Evolutionary conservation across 2,113 vertebrate genomes (phyloP).

Genomic region (Calonectris borealis): DNA sequence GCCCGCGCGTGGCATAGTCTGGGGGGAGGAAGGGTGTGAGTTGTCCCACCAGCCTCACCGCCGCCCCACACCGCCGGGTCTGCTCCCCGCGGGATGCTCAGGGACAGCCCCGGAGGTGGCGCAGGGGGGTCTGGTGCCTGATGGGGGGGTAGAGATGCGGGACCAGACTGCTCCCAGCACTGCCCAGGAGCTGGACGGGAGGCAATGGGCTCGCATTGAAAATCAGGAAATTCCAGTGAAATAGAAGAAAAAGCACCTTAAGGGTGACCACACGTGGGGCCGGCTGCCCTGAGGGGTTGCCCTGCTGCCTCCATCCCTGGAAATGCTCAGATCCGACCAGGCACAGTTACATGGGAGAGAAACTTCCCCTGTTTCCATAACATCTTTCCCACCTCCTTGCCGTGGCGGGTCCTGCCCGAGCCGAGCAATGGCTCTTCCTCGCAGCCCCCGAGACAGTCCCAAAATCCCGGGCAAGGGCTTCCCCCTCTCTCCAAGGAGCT

Average conservation of each 20-base stretch:
- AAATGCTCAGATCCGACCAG: not conserved
- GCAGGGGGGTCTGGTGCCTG: not conserved
- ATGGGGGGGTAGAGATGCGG: not conserved
- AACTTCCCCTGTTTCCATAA: fast-evolving
- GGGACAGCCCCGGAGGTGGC: not conserved
- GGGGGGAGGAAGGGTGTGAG: not conserved
- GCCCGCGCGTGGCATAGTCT: not conserved
- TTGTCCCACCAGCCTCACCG: not conserved
- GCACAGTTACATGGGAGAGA: fast-evolving
- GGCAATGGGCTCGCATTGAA: fast-evolving
- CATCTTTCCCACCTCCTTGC: fast-evolving
- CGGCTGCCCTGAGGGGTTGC: not conserved
- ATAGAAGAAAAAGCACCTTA: fast-evolving
- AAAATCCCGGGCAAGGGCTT: not conserved
- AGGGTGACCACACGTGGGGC: fast-evolving
- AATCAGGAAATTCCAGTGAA: not conserved
- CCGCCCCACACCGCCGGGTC: fast-evolving
- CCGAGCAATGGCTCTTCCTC: not conserved
- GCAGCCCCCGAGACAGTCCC: not conserved
- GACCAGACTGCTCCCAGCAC: fast-evolving
- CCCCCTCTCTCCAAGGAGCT: not conserved
- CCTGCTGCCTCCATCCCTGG: not conserved
- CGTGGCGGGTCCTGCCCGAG: fast-evolving
- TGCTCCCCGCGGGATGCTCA: not conserved
- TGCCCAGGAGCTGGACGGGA: not conserved